Conservation (phyloP, 2,888 invertebrate genomes). For the Elgonia sp. region DNA sequence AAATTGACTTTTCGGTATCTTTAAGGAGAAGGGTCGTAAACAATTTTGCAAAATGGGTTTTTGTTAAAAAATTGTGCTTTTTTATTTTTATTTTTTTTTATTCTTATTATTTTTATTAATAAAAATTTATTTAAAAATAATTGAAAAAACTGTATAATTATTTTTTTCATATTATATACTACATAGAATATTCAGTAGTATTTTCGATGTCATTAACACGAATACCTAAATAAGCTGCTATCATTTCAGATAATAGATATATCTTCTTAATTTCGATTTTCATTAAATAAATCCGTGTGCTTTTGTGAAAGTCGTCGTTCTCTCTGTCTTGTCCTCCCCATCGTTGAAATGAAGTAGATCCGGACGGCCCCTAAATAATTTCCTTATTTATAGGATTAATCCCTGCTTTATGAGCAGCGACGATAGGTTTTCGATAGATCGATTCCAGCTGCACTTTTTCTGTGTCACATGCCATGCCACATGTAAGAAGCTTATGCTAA, state of each 20-base stretch:
- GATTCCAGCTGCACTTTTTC: constrained; percentile 81
- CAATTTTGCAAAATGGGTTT: no score
- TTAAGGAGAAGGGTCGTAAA: no score
- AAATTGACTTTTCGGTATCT: no score
- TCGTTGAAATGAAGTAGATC: constrained; percentile 63
- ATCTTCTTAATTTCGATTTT: constrained; percentile 68
- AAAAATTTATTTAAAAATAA: no score
- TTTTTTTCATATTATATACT: no score
- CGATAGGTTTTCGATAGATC: constrained; percentile 85
- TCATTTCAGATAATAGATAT: constrained; percentile 42
- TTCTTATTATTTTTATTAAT: no score
- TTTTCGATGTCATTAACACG: constrained; percentile 32
- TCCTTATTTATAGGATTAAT: constrained; percentile 86
- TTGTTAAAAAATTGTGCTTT: no score
- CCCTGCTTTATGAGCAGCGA: constrained; percentile 79
- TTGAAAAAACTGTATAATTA: no score
- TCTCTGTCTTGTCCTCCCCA: constrained; percentile 60
- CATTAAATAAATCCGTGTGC: constrained; percentile 74
- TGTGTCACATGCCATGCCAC: constrained; percentile 79
- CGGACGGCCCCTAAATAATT: constrained; percentile 82
- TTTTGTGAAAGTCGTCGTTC: constrained; percentile 51
- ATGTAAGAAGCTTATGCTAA: constrained; percentile 85
- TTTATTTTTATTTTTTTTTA: no score
- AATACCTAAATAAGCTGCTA: constrained; percentile 34
- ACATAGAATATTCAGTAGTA: constrained; percentile 19